These are phyloP conservation scores for Zosterops lateralis DNA, from an alignment of 2,113 vertebrate genomes.

Conservation along the genomic window DNA sequence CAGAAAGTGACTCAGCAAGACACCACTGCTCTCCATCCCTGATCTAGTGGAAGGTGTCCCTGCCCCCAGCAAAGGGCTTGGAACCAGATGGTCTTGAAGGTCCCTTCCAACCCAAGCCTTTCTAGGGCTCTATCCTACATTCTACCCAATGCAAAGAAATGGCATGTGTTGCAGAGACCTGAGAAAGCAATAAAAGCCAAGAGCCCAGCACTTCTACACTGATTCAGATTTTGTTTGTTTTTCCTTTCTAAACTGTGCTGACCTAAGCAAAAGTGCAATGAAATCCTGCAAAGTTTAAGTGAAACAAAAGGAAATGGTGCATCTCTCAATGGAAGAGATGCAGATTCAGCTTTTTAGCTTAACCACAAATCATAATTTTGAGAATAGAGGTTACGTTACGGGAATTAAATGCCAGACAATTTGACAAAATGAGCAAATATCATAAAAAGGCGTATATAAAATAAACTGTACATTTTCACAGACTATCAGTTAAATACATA, in stretches of 20 bases:
- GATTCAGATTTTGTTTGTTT: not conserved
- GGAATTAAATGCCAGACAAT: not conserved
- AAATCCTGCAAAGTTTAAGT: not conserved
- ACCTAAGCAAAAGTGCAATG: not conserved
- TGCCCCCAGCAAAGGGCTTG: too few species aligned
- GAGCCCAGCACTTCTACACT: not conserved
- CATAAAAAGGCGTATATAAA: not conserved
- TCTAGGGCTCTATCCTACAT: not conserved
- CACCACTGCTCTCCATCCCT: not conserved
- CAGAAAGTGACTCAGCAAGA: not conserved
- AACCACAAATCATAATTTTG: not conserved
- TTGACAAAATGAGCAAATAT: not conserved
- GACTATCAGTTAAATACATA: not conserved
- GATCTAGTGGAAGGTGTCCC: not conserved
- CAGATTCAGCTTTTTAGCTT: conserved; percentile 1
- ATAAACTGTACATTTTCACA: not conserved
- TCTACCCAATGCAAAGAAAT: not conserved
- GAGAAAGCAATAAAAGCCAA: not conserved
- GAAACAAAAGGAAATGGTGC: not conserved
- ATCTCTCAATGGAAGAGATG: not conserved
- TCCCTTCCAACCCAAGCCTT: not conserved
- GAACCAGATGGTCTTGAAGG: not conserved
- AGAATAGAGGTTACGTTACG: not conserved
- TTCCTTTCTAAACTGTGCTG: not conserved
- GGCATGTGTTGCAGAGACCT: fast-evolving